phyloP scores from a whole-genome alignment of 2,797 vertebrate genomes.

The Hephaestus fuliginosus region DNA sequence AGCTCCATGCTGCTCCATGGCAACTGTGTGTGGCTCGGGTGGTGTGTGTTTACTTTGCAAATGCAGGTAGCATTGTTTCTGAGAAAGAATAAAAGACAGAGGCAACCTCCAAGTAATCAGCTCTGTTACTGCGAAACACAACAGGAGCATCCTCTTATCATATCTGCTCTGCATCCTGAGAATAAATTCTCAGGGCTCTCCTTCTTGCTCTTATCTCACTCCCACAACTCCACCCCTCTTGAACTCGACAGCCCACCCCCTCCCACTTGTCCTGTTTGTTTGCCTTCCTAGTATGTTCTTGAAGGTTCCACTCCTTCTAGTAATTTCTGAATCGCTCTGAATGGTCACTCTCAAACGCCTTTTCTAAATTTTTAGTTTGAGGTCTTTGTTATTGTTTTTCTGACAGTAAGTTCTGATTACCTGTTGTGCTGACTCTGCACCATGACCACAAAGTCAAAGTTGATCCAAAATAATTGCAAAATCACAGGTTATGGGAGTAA shows the following conservation, averaged over 20 bases:
- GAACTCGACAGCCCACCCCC: background rate
- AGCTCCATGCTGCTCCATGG: constrained; percentile 43
- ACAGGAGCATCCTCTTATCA: constrained; percentile 38
- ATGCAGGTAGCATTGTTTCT: constrained; percentile 24
- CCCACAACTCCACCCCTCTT: constrained; percentile 40
- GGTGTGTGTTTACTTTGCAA: constrained; percentile 50
- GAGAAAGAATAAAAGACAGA: background rate
- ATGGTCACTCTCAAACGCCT: background rate
- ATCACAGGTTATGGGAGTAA: background rate
- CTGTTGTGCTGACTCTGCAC: background rate
- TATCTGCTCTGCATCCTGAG: constrained; percentile 44
- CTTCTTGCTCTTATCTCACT: constrained; percentile 46
- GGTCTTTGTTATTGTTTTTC: background rate
- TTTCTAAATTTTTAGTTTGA: background rate
- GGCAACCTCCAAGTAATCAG: background rate
- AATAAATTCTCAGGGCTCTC: constrained; percentile 19
- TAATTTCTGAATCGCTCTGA: background rate
- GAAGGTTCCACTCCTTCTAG: background rate
- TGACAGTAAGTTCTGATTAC: no score
- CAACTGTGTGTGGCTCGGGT: constrained; percentile 52
- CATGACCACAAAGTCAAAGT: background rate
- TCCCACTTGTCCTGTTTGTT: constrained; percentile 10
- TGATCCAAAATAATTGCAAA: background rate
- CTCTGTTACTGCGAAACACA: background rate
- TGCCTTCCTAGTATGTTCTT: constrained; percentile 18